A percentile compares a stretch with the other conserved stretches of the same genome.
Evolutionary conservation across 1,140 invertebrate species (phyloP).

Genomic region (Microplitis mediator): DNA sequence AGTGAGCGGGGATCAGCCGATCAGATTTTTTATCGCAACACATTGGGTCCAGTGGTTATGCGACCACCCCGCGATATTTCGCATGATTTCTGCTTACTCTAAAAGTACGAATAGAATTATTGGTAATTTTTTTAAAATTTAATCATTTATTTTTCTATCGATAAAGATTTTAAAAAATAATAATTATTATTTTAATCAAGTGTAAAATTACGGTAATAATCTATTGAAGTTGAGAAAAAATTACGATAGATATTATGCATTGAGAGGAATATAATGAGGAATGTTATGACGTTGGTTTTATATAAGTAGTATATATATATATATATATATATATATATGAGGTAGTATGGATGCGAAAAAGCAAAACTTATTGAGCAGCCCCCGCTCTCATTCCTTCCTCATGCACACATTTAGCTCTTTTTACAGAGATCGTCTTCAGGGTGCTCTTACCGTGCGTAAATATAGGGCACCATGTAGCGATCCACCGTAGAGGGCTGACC

Average conservation of each 20-base stretch:
- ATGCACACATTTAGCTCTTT: neutral
- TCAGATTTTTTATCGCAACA: constrained; percentile 20
- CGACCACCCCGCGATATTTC: constrained; percentile 50
- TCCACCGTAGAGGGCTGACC: constrained; percentile 48
- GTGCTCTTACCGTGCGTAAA: constrained; percentile 53
- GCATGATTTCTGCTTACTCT: constrained; percentile 40
- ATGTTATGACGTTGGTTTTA: constrained; percentile 14
- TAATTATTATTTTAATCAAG: neutral
- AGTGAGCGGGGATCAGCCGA: constrained; percentile 6
- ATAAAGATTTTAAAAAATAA: neutral
- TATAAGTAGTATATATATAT: neutral
- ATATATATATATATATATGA: neutral
- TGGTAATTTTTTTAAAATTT: no score
- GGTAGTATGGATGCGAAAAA: constrained; percentile 13
- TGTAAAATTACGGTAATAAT: neutral
- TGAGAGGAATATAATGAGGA: neutral
- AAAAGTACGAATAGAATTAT: neutral
- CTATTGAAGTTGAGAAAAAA: constrained; percentile 5
- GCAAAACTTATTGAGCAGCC: constrained; percentile 40
- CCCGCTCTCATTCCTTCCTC: neutral
- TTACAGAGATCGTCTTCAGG: constrained; percentile 33
- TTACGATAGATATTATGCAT: neutral
- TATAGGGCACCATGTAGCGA: constrained; percentile 52
- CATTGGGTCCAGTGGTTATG: constrained; percentile 29
- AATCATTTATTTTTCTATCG: no score